Conservation (phyloP, 2,797 vertebrate genomes). For the Typhlichthys subterraneus region DNA sequence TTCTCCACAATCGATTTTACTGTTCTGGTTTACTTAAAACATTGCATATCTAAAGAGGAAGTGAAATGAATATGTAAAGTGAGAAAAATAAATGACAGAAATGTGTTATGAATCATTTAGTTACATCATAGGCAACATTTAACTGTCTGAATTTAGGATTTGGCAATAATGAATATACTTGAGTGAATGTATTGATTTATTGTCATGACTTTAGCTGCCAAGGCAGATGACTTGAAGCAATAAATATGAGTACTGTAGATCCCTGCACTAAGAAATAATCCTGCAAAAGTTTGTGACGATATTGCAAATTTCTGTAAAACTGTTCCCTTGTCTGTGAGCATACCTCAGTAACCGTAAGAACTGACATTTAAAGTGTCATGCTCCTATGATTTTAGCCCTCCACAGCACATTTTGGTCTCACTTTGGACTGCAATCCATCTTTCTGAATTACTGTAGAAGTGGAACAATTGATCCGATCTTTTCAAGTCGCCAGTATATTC, state of each 20-base stretch:
- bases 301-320: conserved; percentile 43
- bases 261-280: conserved; percentile 16
- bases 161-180: too few relatives aligned
- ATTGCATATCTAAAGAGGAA: conserved; percentile 1
- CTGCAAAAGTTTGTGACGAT: conserved; percentile 34
- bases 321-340: conserved; percentile 29
- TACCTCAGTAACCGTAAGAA: conserved; percentile 43
- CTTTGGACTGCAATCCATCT: conserved; percentile 57
- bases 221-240: background rate
- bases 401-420: conserved; percentile 64
- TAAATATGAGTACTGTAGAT: conserved; percentile 1
- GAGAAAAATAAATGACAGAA: conserved; percentile 37
- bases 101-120: conserved; percentile 14
- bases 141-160: too few relatives aligned
- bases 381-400: conserved; percentile 63
- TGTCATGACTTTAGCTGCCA: background rate
- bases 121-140: too few relatives aligned
- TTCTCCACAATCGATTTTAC: conserved; percentile 41
- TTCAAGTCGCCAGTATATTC: conserved; percentile 52
- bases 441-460: conserved; percentile 57
- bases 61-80: conserved; percentile 20
- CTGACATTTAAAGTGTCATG: conserved; percentile 63
- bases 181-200: too few relatives aligned
- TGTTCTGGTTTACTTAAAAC: conserved; percentile 35
- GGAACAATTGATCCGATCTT: conserved; percentile 61